Percentiles rank a stretch among this genome's conserved stretches.
These are phyloP conservation scores for Triplophysa dalaica DNA, from an alignment of 2,113 vertebrate genomes.

Conservation along the genomic window DNA sequence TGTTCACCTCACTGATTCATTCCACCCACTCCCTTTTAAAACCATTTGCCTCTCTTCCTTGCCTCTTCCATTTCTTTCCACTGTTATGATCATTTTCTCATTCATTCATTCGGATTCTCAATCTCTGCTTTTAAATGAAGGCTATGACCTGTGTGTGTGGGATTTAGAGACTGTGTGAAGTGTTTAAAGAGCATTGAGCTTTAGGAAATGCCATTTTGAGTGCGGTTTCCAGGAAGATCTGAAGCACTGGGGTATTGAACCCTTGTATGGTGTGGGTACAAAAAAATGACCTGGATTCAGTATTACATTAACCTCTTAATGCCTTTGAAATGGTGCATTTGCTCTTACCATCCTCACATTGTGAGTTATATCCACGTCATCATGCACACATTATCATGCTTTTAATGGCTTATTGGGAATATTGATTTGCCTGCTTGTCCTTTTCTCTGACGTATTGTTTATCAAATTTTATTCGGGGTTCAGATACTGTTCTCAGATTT, in stretches of 20 bases:
- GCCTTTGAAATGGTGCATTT: constrained; percentile 5
- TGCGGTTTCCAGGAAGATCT: constrained; percentile 49
- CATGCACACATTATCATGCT: background rate
- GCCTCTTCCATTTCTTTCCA: background rate
- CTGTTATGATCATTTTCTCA: background rate
- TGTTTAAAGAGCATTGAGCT: constrained; percentile 46
- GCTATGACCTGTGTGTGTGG: background rate
- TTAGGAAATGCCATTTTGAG: constrained; percentile 54
- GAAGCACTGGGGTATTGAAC: constrained; percentile 35
- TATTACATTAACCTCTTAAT: constrained; percentile 34
- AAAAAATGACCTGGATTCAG: constrained; percentile 36
- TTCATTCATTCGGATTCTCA: background rate
- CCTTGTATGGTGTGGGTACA: constrained; percentile 19
- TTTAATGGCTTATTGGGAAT: constrained; percentile 16
- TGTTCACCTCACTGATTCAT: constrained; percentile 27
- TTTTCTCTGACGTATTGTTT: constrained; percentile 15
- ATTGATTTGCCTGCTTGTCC: constrained; percentile 32
- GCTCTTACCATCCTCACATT: background rate
- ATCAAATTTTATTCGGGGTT: constrained; percentile 19
- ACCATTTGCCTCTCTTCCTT: background rate
- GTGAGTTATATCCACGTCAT: constrained; percentile 5
- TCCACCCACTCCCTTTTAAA: constrained; percentile 7
- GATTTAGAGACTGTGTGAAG: constrained; percentile 30
- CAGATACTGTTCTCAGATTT: background rate
- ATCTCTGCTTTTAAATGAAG: constrained; percentile 17